Conservation (phyloP, 2,113 vertebrate species). For the Epinephelus moara region DNA sequence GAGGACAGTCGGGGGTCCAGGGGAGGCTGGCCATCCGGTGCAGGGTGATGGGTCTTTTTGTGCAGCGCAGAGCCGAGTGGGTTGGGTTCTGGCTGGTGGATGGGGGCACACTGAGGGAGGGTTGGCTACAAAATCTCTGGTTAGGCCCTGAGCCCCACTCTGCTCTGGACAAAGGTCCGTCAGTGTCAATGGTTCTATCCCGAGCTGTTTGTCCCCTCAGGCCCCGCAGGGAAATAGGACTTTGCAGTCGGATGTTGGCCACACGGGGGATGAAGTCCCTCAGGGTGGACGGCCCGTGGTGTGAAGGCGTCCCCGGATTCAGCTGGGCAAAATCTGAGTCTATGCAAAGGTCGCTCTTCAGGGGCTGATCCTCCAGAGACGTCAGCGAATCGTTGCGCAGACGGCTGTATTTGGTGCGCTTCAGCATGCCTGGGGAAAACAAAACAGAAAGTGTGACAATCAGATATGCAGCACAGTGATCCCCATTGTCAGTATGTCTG, state of each 20-base stretch:
- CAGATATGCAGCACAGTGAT: neutral
- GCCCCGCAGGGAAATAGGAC: slow-evolving; percentile 81
- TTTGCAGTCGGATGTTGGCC: slow-evolving; percentile 88
- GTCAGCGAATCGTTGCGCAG: slow-evolving; percentile 92
- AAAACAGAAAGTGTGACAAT: neutral
- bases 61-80: slow-evolving; percentile 40
- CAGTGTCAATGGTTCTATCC: slow-evolving; percentile 76
- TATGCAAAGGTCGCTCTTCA: slow-evolving; percentile 61
- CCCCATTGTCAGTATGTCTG: neutral
- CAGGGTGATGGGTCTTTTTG: slow-evolving; percentile 71
- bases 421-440: slow-evolving; percentile 89
- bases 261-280: slow-evolving; percentile 90
- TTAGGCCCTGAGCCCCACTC: slow-evolving; percentile 67
- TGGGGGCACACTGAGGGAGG: slow-evolving; percentile 46
- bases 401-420: slow-evolving; percentile 94
- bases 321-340: slow-evolving; percentile 81
- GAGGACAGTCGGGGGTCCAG: slow-evolving; percentile 43
- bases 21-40: slow-evolving; percentile 69
- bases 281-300: slow-evolving; percentile 84
- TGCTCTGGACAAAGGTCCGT: slow-evolving; percentile 70
- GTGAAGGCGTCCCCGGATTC: slow-evolving; percentile 74
- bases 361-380: slow-evolving; percentile 87
- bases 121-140: slow-evolving; percentile 47
- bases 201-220: slow-evolving; percentile 83
- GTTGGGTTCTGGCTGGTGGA: neutral